Evolutionary conservation across 2,113 vertebrate species (phyloP).

Genomic region (Pseudolaguvia tuberculata): DNA sequence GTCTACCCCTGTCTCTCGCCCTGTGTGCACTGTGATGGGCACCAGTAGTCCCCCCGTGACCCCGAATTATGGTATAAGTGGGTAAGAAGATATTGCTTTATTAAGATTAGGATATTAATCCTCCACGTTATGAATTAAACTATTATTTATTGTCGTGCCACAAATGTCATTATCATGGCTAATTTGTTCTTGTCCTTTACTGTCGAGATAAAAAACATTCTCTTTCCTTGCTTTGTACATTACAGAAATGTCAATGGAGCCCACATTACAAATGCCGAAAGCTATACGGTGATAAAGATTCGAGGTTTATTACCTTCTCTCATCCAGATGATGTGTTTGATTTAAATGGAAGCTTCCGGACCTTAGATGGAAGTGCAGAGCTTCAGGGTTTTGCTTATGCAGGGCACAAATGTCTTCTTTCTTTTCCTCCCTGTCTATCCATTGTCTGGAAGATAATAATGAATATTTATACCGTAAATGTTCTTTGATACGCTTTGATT

Average conservation of each 20-base stretch:
- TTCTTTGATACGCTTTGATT: background rate
- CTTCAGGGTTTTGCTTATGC: background rate
- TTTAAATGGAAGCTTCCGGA: background rate
- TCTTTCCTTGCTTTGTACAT: background rate
- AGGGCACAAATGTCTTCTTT: background rate
- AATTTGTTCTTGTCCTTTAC: constrained; percentile 15
- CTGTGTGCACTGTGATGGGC: too few species aligned
- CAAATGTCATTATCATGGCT: constrained; percentile 2
- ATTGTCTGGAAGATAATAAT: background rate
- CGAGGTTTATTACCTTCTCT: constrained; percentile 13
- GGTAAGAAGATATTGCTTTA: background rate
- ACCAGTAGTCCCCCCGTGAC: too few species aligned
- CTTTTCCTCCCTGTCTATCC: background rate
- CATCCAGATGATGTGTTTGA: constrained; percentile 16
- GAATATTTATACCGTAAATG: background rate
- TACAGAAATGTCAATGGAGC: constrained; percentile 11
- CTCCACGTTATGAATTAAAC: background rate
- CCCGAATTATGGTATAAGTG: too few species aligned
- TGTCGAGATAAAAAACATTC: constrained; percentile 18
- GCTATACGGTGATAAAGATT: constrained; percentile 11
- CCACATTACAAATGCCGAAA: constrained; percentile 1
- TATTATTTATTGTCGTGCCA: background rate
- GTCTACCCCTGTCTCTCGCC: too few species aligned
- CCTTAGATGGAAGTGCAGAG: background rate
- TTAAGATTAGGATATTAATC: constrained; percentile 3